Evolutionary conservation across 2,888 invertebrate genomes (phyloP), one percentile per base, ranked within the genome.

Genomic region (Tachystola acroxantha): DNA sequence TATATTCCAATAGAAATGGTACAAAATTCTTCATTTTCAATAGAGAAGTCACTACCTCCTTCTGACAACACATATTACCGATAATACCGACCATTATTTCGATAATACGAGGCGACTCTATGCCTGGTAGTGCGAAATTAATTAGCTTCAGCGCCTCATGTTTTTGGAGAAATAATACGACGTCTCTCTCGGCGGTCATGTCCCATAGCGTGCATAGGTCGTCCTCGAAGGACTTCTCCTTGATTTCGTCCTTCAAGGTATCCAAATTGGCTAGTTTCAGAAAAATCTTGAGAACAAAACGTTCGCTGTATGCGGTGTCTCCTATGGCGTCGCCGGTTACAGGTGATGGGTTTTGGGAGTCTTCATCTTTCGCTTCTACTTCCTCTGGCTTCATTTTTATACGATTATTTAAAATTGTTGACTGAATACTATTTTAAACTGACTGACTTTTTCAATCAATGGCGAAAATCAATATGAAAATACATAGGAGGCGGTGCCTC

Each of bases 1-100:
- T 72, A 51, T 89, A 78, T 43, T 87, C 81, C 7, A 92, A 70
- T 32, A 92, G 66, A 34, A 88, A 72, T 31, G 79, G 72, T 43
- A 93, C 67, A 16, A 93, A 80, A 16, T 88, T 81, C 9, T 90
- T 79, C 51, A 90, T 88, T 11, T 81, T 72, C 16, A 91, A 82
- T 9, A 93, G 74, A 13, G 79, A 76, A 34, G 84, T 72, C 10
- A 92, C 88, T 2, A 91, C 89, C 42, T 89, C 87, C 39, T 88
- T 82, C 40, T 91, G 89, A 53, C 93, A 92, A 43, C 93, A 92
- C 89, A 96, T 92, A 70, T 97, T 97, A 1, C 93, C 94, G 40
- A 96, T 84, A 36, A 96, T 94, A 4, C 96, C 96, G 10, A 96
- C 80, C 24, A 95, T 80, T 48, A 96, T 94, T 86, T 97, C 97